Base-by-base conservation (phyloP, 1,140 invertebrate species). In the Batillaria attramentaria region DNA sequence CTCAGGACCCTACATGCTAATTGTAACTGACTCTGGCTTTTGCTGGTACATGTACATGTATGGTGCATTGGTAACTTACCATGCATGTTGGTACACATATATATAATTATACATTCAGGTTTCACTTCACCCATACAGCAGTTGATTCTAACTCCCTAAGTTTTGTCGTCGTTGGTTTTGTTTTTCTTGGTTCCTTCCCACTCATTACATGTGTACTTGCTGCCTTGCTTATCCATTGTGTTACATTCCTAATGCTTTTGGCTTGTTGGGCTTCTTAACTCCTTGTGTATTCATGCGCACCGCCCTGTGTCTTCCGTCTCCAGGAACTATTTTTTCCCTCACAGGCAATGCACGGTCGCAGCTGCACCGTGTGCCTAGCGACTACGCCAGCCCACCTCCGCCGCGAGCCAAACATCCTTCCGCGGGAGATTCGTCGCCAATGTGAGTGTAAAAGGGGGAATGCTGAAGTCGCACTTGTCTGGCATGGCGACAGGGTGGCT, bases 311-410 rank as follows among this genome's bases (percentile, higher is more conserved):
- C 28, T 73, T 1, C n/a, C 74, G 57, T 80, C 85, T 85, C 84
- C 84, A 86, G 84, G 84, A 70, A 86, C 86, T 85, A 76, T 86
- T 84, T 86, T 86, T 81, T 88, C 83, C 75, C 77, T 88, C 65
- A 85, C 87, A 86, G 86, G 86, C 72, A 86, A 86, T 65, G 80
- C 80, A 24, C 80, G 79, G 28, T 72, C 83, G 24, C 77, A 81
- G n/a, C 42, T 84, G 65, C 82, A 85, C 50, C 79, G 87, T 42
- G 81, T 89, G 28, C 92, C 93, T 54, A 93, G 93, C 84, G 93
- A 91, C 54, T 90, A 90, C 81, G 87, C 88, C 79, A 82, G 88
- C 28, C 86, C 87, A 33, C 80, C 77, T 0, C 80, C 72, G 10
- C 87, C 86, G 4, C 81, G 82, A 74, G 85, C 77, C 79, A 83